phyloP scores from a whole-genome alignment of 2,888 invertebrate species.

The Heliconius sara region DNA sequence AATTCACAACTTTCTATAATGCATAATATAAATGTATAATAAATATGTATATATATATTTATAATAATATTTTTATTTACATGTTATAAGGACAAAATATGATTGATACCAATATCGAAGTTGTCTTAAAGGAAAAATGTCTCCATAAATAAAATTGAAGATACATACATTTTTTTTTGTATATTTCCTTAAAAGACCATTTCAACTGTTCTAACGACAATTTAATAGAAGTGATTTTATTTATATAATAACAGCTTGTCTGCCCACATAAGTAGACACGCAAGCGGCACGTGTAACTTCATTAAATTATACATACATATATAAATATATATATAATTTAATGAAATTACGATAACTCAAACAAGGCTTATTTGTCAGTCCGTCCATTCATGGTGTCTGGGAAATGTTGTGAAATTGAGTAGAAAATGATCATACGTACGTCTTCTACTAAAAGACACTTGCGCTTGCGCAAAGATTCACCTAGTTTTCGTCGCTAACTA shows the following conservation, averaged over 20 bases:
- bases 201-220: conserved; percentile 42
- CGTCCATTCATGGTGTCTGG: conserved; percentile 76
- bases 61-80: not conserved
- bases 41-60: not conserved
- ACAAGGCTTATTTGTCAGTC: conserved; percentile 80
- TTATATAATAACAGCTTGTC: conserved; percentile 59
- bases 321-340: conserved; percentile 28
- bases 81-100: not conserved
- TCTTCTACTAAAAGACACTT: conserved; percentile 80
- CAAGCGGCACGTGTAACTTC: conserved; percentile 45
- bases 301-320: not conserved
- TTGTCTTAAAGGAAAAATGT: not conserved
- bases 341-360: conserved; percentile 70
- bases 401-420: conserved; percentile 80
- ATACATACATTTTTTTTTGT: conserved; percentile 14
- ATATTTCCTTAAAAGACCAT: conserved; percentile 27
- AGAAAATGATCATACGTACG: conserved; percentile 83
- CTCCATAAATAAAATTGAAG: not conserved
- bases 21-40: no score
- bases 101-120: not conserved
- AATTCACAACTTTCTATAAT: no score
- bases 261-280: conserved; percentile 60
- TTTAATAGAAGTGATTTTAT: conserved; percentile 50
- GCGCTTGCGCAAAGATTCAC: conserved; percentile 83
- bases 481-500: conserved; percentile 83